These are phyloP conservation scores for Megathymus violae DNA, from an alignment of 1,140 invertebrate genomes.

Conservation along the genomic window DNA sequence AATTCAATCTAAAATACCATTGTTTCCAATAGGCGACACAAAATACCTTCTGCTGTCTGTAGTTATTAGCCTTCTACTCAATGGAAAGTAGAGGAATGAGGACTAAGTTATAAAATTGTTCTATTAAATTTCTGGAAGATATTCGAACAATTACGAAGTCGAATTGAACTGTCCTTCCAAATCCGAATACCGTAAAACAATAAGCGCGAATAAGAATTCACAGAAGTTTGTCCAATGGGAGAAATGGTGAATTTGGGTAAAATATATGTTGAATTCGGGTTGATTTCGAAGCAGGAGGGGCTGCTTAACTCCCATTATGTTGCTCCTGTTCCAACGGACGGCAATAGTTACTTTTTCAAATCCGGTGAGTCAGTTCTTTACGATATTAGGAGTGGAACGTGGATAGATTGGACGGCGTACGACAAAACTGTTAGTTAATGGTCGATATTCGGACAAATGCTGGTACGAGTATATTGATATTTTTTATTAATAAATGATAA, in stretches of 20 bases:
- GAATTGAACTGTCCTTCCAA: constrained; percentile 3
- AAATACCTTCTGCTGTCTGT: neutral
- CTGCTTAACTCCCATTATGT: neutral
- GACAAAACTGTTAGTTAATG: no score
- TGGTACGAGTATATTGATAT: no score
- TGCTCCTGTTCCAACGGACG: neutral
- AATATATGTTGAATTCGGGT: constrained; percentile 12
- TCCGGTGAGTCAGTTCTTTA: neutral
- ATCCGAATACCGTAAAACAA: constrained; percentile 2
- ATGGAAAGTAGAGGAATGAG: neutral
- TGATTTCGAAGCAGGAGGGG: constrained; percentile 6
- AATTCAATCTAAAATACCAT: no score
- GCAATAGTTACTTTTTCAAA: neutral
- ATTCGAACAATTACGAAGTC: constrained; percentile 1
- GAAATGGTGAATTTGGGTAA: neutral
- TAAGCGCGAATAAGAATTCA: constrained; percentile 1
- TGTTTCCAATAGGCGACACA: no score
- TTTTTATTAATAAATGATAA: no score
- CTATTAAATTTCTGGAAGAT: constrained; percentile 2
- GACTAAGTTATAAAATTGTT: constrained; percentile 3
- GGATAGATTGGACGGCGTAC: no score
- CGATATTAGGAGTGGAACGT: neutral
- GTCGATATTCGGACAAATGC: no score
- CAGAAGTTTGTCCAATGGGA: neutral
- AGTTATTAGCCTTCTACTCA: neutral